Percentiles rank a stretch among this genome's conserved stretches.
phyloP scores from a whole-genome alignment of 2,888 invertebrate species.

The Plutella xylostella region DNA sequence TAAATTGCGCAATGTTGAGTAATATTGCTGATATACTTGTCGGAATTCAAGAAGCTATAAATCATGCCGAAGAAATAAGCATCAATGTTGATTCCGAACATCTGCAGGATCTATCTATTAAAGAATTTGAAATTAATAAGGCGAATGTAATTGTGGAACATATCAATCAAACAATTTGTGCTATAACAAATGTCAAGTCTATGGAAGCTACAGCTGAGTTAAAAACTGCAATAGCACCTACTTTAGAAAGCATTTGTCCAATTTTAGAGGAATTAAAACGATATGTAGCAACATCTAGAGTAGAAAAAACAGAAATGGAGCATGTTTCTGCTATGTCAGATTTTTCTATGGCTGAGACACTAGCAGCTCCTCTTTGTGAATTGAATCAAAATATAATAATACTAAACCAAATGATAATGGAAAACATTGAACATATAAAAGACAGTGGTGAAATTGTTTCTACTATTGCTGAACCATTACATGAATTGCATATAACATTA shows the following conservation, averaged over 20 bases:
- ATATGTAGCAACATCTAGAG: slow-evolving; percentile 36
- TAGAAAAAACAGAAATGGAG: slow-evolving; percentile 20
- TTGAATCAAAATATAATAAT: slow-evolving; percentile 38
- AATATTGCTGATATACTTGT: slow-evolving; percentile 38
- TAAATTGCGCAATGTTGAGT: slow-evolving; percentile 39
- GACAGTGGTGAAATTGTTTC: slow-evolving; percentile 34
- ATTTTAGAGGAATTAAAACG: slow-evolving; percentile 46
- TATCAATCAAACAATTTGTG: slow-evolving; percentile 44
- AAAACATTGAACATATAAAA: slow-evolving; percentile 40
- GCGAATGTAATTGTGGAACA: slow-evolving; percentile 38
- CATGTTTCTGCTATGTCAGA: slow-evolving; percentile 41
- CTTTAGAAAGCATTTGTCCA: slow-evolving; percentile 41
- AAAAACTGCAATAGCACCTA: slow-evolving; percentile 25
- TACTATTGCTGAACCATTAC: slow-evolving; percentile 53
- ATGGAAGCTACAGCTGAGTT: slow-evolving; percentile 33
- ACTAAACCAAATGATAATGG: slow-evolving; percentile 16
- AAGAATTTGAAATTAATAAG: slow-evolving; percentile 24
- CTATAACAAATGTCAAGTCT: slow-evolving; percentile 36
- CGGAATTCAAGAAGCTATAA: slow-evolving; percentile 40
- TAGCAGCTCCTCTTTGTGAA: slow-evolving; percentile 47
- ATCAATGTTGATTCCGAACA: slow-evolving; percentile 39
- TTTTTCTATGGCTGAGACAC: slow-evolving; percentile 39
- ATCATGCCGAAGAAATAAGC: slow-evolving; percentile 39
- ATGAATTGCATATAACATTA: slow-evolving; percentile 50
- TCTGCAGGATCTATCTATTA: slow-evolving; percentile 28